Conservation (phyloP, 2,113 vertebrate species). For the Ciconia stormi region DNA sequence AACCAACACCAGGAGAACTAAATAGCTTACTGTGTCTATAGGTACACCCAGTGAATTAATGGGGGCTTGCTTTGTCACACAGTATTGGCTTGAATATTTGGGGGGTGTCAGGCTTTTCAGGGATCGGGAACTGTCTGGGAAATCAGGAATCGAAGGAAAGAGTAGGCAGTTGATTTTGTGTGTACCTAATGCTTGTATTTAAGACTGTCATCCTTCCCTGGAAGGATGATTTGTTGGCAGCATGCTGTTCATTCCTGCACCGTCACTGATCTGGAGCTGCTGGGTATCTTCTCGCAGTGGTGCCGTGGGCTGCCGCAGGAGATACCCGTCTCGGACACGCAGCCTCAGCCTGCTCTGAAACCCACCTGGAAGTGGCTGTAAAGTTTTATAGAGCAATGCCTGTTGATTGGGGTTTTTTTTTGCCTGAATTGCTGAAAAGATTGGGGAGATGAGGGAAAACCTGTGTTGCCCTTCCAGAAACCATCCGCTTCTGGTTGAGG, state of each 20-base stretch:
- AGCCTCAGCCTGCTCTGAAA: constrained; percentile 2
- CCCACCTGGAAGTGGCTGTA: background rate
- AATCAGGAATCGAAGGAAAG: background rate
- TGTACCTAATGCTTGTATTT: background rate
- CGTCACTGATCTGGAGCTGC: background rate
- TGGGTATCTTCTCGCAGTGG: background rate
- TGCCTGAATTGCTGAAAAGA: background rate
- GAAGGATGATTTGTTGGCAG: background rate
- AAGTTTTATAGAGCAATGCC: background rate
- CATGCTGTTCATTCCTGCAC: background rate
- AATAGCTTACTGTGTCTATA: background rate
- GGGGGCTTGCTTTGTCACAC: background rate
- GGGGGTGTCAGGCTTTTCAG: background rate
- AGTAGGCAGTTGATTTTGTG: background rate
- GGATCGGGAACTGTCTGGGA: background rate
- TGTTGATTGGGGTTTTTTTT: background rate
- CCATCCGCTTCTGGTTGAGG: background rate
- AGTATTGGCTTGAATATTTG: background rate
- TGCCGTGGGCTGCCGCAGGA: background rate
- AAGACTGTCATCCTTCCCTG: background rate
- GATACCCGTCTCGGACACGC: background rate
- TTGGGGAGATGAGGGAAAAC: background rate
- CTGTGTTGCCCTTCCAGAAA: background rate
- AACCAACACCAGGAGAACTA: background rate
- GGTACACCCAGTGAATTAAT: background rate